Conservation (phyloP, 2,888 invertebrate genomes). For the Rotaria macrura region DNA sequence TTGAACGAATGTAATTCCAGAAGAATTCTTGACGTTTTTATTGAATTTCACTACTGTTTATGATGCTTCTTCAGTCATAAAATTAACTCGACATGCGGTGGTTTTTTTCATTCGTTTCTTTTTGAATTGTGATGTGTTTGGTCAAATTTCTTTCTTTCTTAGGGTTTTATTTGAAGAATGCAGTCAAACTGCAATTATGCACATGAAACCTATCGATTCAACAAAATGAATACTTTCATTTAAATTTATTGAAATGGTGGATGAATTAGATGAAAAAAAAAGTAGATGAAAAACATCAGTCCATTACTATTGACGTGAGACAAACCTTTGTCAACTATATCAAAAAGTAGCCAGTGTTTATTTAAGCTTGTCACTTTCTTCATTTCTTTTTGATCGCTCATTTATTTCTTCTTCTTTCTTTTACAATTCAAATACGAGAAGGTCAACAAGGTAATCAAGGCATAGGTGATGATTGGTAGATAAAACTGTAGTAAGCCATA, state of each 20-base stretch:
- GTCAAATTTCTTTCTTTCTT: constrained; percentile 43
- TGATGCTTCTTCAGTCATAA: constrained; percentile 81
- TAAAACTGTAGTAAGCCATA: not conserved
- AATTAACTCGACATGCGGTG: constrained; percentile 57
- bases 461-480: not conserved
- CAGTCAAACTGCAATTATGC: constrained; percentile 90
- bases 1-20: constrained; percentile 76
- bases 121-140: not conserved
- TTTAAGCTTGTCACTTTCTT: not conserved
- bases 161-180: constrained; percentile 90
- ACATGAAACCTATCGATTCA: constrained; percentile 90
- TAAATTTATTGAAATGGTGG: no score
- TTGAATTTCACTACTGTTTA: constrained; percentile 97
- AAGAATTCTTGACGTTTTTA: constrained; percentile 88
- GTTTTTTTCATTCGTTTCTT: no score
- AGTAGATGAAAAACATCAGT: constrained; percentile 72
- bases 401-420: not conserved
- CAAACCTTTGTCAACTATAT: not conserved
- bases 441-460: constrained; percentile 28
- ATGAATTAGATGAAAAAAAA: no score
- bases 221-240: constrained; percentile 87
- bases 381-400: not conserved
- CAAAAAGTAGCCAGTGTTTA: not conserved
- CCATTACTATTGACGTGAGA: constrained; percentile 19
- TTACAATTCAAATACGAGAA: constrained; percentile 21